Conservation (phyloP, 2,113 vertebrate species). For the Mirza zaza region DNA sequence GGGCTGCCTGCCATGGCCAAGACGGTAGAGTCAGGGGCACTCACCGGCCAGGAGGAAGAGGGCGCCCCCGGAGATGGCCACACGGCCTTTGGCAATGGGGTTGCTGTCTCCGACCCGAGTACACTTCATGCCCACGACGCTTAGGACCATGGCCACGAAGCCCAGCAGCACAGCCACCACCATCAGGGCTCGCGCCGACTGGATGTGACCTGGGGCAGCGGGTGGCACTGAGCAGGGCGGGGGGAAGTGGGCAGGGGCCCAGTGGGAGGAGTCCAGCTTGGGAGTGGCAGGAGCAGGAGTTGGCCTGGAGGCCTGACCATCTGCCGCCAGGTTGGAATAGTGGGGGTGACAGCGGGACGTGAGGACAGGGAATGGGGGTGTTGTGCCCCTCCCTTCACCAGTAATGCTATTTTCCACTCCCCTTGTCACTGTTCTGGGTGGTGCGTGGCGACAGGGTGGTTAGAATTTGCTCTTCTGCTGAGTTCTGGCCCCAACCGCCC, state of each 20-base stretch:
- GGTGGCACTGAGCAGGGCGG: background rate
- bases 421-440: background rate
- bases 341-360: background rate
- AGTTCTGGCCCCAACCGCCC: background rate
- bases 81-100: constrained; percentile 91
- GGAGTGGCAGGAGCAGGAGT: background rate
- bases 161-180: constrained; percentile 95
- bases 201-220: constrained; percentile 91
- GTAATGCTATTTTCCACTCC: rapidly evolving
- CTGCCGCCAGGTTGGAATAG: background rate
- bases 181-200: constrained; percentile 96
- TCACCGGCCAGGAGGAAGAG: constrained; percentile 95
- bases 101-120: constrained; percentile 97
- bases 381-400: background rate
- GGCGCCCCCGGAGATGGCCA: constrained; percentile 92
- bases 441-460: background rate
- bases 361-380: background rate
- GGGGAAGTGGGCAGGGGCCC: rapidly evolving
- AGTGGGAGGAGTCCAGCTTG: background rate
- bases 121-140: constrained; percentile 98
- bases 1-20: background rate
- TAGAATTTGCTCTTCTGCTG: background rate
- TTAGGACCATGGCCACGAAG: constrained; percentile 93
- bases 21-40: background rate
- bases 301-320: background rate